Evolutionary conservation across 2,113 vertebrate species (phyloP).

Genomic region (Neotoma lepida): DNA sequence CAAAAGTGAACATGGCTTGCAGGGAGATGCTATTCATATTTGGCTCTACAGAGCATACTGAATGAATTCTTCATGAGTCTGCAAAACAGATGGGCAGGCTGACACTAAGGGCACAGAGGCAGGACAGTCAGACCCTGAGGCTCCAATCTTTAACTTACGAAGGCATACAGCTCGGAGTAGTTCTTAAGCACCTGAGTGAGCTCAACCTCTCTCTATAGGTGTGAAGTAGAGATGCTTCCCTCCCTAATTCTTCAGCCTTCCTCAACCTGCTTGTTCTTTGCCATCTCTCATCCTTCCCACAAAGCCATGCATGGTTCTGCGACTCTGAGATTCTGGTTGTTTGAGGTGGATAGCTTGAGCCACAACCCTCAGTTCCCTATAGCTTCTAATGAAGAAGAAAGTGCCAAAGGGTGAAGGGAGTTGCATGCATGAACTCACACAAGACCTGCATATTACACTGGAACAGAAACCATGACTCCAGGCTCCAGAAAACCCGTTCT

Average conservation of each 20-base stretch:
- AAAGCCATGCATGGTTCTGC: background rate
- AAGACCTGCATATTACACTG: fast-evolving
- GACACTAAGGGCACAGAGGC: background rate
- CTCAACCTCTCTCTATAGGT: background rate
- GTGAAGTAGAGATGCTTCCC: slow-evolving; percentile 1
- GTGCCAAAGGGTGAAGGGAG: background rate
- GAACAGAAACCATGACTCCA: background rate
- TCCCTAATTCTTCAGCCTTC: background rate
- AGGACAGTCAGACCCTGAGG: fast-evolving
- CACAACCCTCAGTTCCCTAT: background rate
- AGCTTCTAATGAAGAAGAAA: background rate
- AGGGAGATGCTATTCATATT: background rate
- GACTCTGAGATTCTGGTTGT: background rate
- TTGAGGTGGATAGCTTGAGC: background rate
- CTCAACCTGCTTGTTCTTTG: background rate
- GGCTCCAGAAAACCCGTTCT: fast-evolving
- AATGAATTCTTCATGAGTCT: background rate
- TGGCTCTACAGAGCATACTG: background rate
- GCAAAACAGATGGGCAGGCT: background rate
- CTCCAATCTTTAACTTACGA: background rate
- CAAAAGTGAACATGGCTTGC: background rate
- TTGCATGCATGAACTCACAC: no score
- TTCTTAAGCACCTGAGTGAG: background rate
- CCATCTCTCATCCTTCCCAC: background rate
- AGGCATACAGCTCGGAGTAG: background rate